phyloP scores from a whole-genome alignment of 2,888 invertebrate genomes.

The Trichacis sp. region DNA sequence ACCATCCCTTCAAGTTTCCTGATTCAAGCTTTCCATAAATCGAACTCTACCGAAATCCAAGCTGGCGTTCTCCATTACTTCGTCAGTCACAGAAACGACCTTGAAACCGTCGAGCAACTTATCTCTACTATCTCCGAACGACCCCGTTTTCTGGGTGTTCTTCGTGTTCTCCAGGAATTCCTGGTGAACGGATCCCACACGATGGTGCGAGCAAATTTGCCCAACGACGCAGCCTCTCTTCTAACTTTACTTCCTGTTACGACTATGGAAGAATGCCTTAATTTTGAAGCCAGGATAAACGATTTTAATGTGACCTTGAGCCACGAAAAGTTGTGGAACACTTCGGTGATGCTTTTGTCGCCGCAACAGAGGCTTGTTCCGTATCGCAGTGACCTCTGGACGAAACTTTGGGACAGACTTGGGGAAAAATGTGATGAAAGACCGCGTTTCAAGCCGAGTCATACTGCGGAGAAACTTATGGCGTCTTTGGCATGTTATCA shows the following conservation, averaged over 20 bases:
- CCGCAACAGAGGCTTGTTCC: slow-evolving; percentile 87
- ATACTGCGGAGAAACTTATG: slow-evolving; percentile 82
- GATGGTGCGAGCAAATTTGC: slow-evolving; percentile 78
- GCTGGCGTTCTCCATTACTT: slow-evolving; percentile 87
- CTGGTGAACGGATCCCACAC: slow-evolving; percentile 81
- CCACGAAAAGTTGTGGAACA: slow-evolving; percentile 84
- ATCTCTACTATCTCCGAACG: slow-evolving; percentile 75
- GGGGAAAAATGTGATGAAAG: slow-evolving; percentile 74
- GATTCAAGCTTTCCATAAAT: slow-evolving; percentile 77
- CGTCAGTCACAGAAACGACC: slow-evolving; percentile 81
- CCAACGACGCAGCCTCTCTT: slow-evolving; percentile 79
- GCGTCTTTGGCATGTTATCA: slow-evolving; percentile 87
- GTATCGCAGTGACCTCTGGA: slow-evolving; percentile 86
- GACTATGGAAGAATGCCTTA: slow-evolving; percentile 72
- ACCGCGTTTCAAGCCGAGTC: slow-evolving; percentile 76
- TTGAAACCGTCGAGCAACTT: slow-evolving; percentile 80
- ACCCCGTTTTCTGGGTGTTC: slow-evolving; percentile 74
- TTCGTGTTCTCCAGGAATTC: slow-evolving; percentile 83
- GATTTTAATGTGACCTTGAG: slow-evolving; percentile 76
- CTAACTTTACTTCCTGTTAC: slow-evolving; percentile 80
- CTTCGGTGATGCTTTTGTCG: slow-evolving; percentile 84
- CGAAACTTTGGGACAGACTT: slow-evolving; percentile 82
- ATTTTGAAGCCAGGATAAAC: slow-evolving; percentile 75
- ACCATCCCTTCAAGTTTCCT: slow-evolving; percentile 77
- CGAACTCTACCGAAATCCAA: slow-evolving; percentile 78